These are phyloP conservation scores for Macroglossus sobrinus DNA, from an alignment of 2,113 vertebrate species.

Conservation along the genomic window DNA sequence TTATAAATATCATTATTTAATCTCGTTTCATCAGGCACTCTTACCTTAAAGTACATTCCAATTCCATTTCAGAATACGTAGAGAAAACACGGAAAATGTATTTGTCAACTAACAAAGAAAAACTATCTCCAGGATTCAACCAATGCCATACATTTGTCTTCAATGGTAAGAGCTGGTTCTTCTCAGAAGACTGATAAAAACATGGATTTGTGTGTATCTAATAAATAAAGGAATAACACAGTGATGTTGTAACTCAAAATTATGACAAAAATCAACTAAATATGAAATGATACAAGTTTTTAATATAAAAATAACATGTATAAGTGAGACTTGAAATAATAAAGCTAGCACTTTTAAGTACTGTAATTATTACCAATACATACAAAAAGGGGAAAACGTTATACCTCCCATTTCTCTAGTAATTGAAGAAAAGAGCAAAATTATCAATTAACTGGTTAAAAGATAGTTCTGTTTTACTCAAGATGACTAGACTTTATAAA, in stretches of 20 bases:
- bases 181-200: conserved; percentile 82
- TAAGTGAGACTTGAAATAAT: conserved; percentile 14
- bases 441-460: conserved; percentile 28
- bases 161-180: conserved; percentile 78
- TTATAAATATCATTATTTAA: neutral
- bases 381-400: neutral
- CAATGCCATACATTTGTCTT: conserved; percentile 82
- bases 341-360: neutral
- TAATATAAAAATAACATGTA: conserved; percentile 6
- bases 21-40: neutral
- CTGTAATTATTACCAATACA: neutral
- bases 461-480: neutral
- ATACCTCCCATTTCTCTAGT: neutral
- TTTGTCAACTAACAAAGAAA: conserved; percentile 88
- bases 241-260: neutral
- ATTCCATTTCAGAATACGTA: conserved; percentile 49
- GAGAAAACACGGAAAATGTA: conserved; percentile 82
- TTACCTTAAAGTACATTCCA: conserved; percentile 76
- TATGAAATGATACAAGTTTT: neutral
- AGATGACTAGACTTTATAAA: neutral
- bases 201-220: conserved; percentile 89
- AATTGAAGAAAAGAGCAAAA: neutral
- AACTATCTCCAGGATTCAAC: conserved; percentile 82
- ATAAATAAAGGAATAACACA: conserved; percentile 39
- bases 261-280: conserved; percentile 36